Evolutionary conservation across 2,797 vertebrate species (phyloP), one percentile per base, ranked within the genome.

Genomic region (Eutrigla gurnardus): DNA sequence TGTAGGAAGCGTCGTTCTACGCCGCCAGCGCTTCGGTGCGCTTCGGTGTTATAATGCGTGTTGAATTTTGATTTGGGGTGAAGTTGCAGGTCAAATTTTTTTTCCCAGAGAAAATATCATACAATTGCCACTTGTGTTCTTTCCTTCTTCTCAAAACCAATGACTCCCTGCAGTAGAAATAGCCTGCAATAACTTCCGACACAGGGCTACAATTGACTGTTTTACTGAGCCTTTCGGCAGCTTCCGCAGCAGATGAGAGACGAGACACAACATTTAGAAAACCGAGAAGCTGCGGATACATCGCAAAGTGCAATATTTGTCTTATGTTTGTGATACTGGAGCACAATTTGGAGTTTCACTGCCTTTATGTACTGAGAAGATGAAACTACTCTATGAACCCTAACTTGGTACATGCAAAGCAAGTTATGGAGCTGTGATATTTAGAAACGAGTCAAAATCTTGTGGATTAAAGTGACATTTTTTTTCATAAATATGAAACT

Each of bases 41-140:
- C 18, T 32, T 37, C 12, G 45, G 10, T 4, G 53, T 60, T 14
- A 13, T 3, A 2, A 37, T 43, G 53, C 36, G 37, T 64, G 65
- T 25, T 35, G 60, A 17, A 42, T 61, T 84, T 64, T 39, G 32
- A 10, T 64, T 84, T 72, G 60, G 35, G 53, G 40, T 73, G 49
- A 70, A 45, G 60, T 53, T 61, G 47, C 47, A 18, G 75, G 45
- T 81, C 78, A 18, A 85, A 82, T 8, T 60, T 43, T 58, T 33
- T 65, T 75, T 88, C 76, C 63, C 85, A 80, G 75, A 85, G 68
- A 72, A 25, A 68, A 79, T 79, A 68, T 73, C 61, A 65, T 54
- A 93, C 89, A 89, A 68, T 91, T 93, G 92, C 92, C 93, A 93
- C 81, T 80, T 92, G 89, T 89, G 89, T 90, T 93, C 89, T 86